phyloP scores from a whole-genome alignment of 2,888 invertebrate genomes.

The Apocheima hispidaria region DNA sequence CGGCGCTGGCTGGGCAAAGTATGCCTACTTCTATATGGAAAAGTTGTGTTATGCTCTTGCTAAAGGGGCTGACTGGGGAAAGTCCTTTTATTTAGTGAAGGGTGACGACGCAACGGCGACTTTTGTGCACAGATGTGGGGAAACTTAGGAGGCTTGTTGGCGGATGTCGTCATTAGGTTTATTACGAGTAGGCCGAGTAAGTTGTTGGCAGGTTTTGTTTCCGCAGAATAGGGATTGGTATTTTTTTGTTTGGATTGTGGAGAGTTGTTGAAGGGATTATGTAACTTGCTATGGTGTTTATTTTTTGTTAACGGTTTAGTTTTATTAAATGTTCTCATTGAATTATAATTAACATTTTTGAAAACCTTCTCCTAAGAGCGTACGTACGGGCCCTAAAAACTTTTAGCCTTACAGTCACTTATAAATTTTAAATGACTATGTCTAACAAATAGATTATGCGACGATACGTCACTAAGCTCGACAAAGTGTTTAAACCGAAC shows the following conservation, averaged over 20 bases:
- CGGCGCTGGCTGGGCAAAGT: conserved; percentile 1
- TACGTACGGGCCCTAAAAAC: too few species aligned
- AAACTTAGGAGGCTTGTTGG: conserved; percentile 15
- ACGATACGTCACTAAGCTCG: too few species aligned
- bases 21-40: neutral
- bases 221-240: neutral
- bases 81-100: conserved; percentile 3
- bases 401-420: too few species aligned
- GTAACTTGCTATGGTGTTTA: too few species aligned
- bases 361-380: too few species aligned
- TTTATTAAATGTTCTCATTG: too few species aligned
- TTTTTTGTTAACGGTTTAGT: too few species aligned
- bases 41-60: conserved; percentile 1
- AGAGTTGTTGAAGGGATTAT: neutral
- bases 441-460: too few species aligned
- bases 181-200: neutral
- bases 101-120: too few species aligned
- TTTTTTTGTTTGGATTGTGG: neutral
- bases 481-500: too few species aligned
- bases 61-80: conserved; percentile 1
- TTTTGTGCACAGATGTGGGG: neutral
- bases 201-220: conserved; percentile 6
- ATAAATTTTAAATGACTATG: too few species aligned
- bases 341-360: too few species aligned
- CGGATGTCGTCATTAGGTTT: conserved; percentile 16